Evolutionary conservation across 1,140 invertebrate species (phyloP).

Genomic region (Cylas formicarius): DNA sequence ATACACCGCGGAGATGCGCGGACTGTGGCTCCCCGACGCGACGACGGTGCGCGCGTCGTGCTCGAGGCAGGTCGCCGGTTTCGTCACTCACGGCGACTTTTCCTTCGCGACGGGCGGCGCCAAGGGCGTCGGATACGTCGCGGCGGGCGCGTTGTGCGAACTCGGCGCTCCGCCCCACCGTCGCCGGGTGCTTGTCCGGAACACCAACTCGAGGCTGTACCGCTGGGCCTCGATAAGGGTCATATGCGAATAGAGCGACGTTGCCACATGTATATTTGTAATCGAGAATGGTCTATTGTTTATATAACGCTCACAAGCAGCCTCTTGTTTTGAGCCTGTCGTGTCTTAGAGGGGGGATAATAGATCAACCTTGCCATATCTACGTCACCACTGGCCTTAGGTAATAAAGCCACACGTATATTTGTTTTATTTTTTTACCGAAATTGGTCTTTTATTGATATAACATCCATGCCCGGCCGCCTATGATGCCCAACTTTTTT

Average conservation of each 20-base stretch:
- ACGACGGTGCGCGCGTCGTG: constrained; percentile 53
- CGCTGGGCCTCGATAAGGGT: constrained; percentile 29
- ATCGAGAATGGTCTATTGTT: too few relatives aligned
- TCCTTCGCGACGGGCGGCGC: constrained; percentile 58
- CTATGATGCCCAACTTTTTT: too few relatives aligned
- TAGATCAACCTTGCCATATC: too few relatives aligned
- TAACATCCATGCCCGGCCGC: too few relatives aligned
- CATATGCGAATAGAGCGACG: constrained; percentile 27
- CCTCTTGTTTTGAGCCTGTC: too few relatives aligned
- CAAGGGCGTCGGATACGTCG: constrained; percentile 61
- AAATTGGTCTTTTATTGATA: too few relatives aligned
- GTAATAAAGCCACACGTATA: too few relatives aligned
- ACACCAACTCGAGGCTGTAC: constrained; percentile 34
- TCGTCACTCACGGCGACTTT: constrained; percentile 60
- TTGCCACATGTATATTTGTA: too few relatives aligned
- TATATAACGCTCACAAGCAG: too few relatives aligned
- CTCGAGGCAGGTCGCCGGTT: constrained; percentile 65
- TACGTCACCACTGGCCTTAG: too few relatives aligned
- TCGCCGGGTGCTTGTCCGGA: constrained; percentile 35
- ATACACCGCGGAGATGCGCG: constrained; percentile 55
- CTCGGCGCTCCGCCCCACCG: constrained; percentile 12
- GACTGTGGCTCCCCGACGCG: constrained; percentile 59
- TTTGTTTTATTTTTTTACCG: too few relatives aligned
- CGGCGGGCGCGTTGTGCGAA: constrained; percentile 46
- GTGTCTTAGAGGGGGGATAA: too few relatives aligned